Conservation (phyloP, 2,888 invertebrate genomes). For the Nomada fucata region DNA sequence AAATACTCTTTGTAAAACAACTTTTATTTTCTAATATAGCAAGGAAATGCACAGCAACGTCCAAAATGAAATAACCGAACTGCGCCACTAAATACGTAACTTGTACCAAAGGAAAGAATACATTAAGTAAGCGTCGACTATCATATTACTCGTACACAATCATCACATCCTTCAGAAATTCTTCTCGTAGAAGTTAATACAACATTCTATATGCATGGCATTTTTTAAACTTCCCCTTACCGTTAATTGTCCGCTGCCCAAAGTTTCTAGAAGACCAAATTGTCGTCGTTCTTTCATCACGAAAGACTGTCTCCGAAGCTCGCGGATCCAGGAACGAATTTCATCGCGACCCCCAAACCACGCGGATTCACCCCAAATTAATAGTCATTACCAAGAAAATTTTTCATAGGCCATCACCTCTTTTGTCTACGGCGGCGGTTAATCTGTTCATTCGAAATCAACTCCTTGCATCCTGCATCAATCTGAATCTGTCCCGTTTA, state of each 20-base stretch:
- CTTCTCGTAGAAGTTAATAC: background rate
- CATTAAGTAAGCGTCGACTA: background rate
- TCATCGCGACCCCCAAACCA: background rate
- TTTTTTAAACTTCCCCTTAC: background rate
- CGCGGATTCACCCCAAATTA: conserved; percentile 20
- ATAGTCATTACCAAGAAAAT: conserved; percentile 44
- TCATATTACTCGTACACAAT: background rate
- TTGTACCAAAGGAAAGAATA: background rate
- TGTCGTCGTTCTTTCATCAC: background rate
- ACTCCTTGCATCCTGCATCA: conserved; percentile 67
- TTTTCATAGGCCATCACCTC: conserved; percentile 35
- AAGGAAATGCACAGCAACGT: background rate
- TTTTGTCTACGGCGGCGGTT: conserved; percentile 23
- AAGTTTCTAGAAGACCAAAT: background rate
- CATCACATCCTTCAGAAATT: background rate
- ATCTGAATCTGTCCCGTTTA: conserved; percentile 61
- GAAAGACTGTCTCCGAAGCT: background rate
- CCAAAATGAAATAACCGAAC: background rate
- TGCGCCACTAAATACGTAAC: background rate
- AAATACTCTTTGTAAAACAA: too few species aligned
- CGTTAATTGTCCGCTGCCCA: background rate
- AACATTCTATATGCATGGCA: conserved; percentile 10
- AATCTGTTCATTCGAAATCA: conserved; percentile 40
- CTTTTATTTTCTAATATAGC: too few species aligned
- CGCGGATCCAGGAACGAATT: background rate